These are phyloP conservation scores for Cyclopterus lumpus DNA, from an alignment of 2,797 vertebrate genomes.

Conservation along the genomic window DNA sequence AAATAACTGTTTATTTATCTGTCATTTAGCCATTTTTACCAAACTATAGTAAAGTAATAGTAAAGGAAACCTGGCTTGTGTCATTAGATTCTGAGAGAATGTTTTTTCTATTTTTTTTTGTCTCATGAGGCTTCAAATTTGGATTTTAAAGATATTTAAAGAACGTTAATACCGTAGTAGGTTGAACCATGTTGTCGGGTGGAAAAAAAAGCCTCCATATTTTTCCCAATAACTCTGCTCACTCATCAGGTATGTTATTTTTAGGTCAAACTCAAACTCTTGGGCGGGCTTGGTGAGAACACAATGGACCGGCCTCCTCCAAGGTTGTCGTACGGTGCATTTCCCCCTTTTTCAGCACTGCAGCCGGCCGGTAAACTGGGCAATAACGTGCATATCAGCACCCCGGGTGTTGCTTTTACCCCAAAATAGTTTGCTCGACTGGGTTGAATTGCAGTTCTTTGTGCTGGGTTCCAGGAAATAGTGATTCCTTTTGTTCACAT, in stretches of 20 bases:
- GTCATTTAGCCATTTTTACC: no score
- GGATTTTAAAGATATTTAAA: not conserved
- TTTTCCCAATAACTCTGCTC: not conserved
- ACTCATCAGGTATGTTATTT: constrained; percentile 6
- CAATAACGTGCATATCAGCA: constrained; percentile 13
- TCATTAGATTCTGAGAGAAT: no score
- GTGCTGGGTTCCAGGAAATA: constrained; percentile 9
- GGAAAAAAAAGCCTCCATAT: not conserved
- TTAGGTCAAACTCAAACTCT: constrained; percentile 2
- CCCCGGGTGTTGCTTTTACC: not conserved
- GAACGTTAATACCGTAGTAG: not conserved
- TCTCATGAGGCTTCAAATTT: not conserved
- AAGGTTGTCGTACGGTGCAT: not conserved
- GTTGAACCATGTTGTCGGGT: not conserved
- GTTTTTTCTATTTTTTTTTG: no score
- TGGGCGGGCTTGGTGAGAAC: not conserved
- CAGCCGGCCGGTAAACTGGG: not conserved
- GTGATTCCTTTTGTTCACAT: not conserved
- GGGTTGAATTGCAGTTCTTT: not conserved
- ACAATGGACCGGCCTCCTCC: not conserved
- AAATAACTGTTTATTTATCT: no score
- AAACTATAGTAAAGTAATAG: not conserved
- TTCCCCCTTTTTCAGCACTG: not conserved
- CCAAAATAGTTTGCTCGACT: constrained; percentile 3
- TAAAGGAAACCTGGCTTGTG: not conserved